phyloP scores from a whole-genome alignment of 2,888 invertebrate species.

The Eilema sororculum region DNA sequence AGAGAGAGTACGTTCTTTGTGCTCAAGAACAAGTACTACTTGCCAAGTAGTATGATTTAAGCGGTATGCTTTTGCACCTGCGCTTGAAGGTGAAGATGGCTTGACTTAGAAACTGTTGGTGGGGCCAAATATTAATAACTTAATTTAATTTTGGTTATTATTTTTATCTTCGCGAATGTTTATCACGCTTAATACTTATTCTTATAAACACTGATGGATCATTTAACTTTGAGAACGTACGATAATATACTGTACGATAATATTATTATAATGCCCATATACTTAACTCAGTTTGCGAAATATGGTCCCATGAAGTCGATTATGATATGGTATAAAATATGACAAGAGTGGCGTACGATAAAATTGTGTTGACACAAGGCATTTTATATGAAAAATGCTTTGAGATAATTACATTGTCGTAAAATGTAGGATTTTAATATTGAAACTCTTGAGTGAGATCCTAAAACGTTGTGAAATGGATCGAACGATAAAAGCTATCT shows the following conservation, averaged over 20 bases:
- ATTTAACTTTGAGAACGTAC: not conserved
- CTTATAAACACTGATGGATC: not conserved
- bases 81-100: not conserved
- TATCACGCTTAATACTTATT: not conserved
- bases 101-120: not conserved
- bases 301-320: conserved; percentile 13
- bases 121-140: too few species aligned
- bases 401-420: conserved; percentile 15
- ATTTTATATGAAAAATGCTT: conserved; percentile 12
- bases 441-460: not conserved
- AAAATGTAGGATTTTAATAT: conserved; percentile 5
- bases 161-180: too few species aligned
- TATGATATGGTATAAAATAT: conserved; percentile 14
- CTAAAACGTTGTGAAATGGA: not conserved
- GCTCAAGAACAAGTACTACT: too few species aligned
- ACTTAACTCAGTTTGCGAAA: conserved; percentile 2
- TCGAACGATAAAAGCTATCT: not conserved
- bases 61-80: too few species aligned
- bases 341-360: conserved; percentile 5
- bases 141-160: too few species aligned
- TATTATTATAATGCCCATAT: conserved; percentile 6
- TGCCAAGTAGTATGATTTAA: too few species aligned
- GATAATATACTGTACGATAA: not conserved
- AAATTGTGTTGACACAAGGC: conserved; percentile 18
- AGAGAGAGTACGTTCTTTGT: too few species aligned